Evolutionary conservation across 1,140 invertebrate species (phyloP), one percentile per base, ranked within the genome.

Genomic region (Sinonovacula constricta): DNA sequence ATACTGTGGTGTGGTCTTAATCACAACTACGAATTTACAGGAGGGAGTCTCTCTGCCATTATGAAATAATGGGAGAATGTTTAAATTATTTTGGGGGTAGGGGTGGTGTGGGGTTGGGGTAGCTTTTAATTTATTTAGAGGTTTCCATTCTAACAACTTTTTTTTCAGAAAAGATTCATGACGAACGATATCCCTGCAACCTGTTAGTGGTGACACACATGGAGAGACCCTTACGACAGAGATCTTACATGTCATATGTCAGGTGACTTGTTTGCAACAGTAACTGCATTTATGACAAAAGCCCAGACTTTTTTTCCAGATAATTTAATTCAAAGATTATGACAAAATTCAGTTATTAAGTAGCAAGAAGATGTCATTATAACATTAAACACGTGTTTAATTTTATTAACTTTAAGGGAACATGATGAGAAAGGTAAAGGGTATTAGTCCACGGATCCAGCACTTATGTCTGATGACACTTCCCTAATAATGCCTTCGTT

Each of bases 371-470:
- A n/a, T n/a, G n/a, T n/a, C n/a, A n/a, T n/a, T n/a, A n/a, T n/a
- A n/a, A n/a, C n/a, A n/a, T n/a, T n/a, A n/a, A n/a, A 45, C 39
- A 45, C 39, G 18, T 45, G 39, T 18, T 18, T 45, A 45, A 45
- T 30, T 60, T 28, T 28, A 26, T 56, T 36, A 34, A 31, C 3
- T 66, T 49, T 49, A 33, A 66, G 63, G 63, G 36, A 66, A 66
- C 63, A 66, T 66, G 63, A 49, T 22, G 2, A 39, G 63, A 49
- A 65, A 65, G 60, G 60, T 65, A 34, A 66, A 66, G 36, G 63
- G 63, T 14, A 39, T 66, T 45, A 39, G 63, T 36, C 63, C 63
- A 66, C 4, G 63, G 12, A 66, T 66, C 22, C 63, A 66, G 22
- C 15, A 28, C 34, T 22, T 45, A 26, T 66, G 49, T 66, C 63